These are phyloP conservation scores for Pitangus sulphuratus DNA, from an alignment of 2,797 vertebrate species.

Conservation along the genomic window DNA sequence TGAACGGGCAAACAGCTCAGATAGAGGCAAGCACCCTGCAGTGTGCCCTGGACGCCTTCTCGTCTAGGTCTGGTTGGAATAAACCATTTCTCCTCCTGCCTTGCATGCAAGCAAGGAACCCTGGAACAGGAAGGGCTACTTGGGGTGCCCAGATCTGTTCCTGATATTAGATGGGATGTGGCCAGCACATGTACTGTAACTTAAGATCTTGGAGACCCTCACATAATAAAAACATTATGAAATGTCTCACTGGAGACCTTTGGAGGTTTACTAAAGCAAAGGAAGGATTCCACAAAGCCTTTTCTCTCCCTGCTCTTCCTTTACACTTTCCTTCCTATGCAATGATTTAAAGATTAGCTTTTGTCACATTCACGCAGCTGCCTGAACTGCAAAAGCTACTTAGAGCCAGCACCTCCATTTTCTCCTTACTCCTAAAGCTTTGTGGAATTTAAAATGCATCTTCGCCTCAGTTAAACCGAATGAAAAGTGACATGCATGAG, in stretches of 20 bases:
- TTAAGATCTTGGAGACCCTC: background rate
- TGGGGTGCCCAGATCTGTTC: background rate
- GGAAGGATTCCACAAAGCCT: background rate
- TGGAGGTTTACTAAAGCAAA: background rate
- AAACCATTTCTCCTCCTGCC: background rate
- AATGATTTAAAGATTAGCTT: constrained; percentile 27
- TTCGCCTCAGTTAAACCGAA: background rate
- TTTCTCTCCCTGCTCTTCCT: background rate
- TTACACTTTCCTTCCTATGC: background rate
- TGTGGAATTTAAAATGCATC: background rate
- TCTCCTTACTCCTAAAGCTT: background rate
- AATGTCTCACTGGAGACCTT: background rate
- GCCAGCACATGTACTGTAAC: background rate
- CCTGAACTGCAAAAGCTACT: background rate
- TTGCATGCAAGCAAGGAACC: background rate
- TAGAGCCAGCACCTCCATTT: background rate
- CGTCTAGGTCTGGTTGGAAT: fast-evolving
- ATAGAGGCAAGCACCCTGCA: background rate
- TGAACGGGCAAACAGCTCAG: background rate
- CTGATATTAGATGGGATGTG: background rate
- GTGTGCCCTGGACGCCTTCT: background rate
- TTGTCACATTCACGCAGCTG: background rate
- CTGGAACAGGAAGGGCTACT: background rate
- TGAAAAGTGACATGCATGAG: background rate
- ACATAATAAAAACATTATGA: background rate